phyloP scores from a whole-genome alignment of 2,888 invertebrate species.

The Lepidocyrtinus sp. region DNA sequence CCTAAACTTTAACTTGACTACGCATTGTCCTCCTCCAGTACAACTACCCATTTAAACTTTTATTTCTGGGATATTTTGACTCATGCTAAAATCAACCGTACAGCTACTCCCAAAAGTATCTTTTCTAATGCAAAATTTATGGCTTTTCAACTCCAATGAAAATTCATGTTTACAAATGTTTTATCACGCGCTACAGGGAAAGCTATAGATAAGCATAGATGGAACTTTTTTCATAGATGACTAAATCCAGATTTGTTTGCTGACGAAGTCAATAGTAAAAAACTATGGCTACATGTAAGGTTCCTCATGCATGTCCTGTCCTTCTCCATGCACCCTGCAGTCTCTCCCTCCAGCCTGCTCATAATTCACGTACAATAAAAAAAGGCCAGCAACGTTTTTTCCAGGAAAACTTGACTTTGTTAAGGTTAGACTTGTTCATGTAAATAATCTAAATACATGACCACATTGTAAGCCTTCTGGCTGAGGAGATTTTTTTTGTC shows the following conservation, averaged over 20 bases:
- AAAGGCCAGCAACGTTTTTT: constrained; percentile 11
- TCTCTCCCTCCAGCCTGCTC: neutral
- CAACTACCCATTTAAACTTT: no score
- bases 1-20: no score
- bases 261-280: constrained; percentile 31
- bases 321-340: neutral
- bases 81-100: no score
- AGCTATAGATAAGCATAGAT: neutral
- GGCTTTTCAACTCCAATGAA: constrained; percentile 52
- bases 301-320: neutral
- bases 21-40: no score
- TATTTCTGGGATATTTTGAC: no score
- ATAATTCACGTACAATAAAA: neutral
- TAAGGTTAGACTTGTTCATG: no score
- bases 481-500: neutral
- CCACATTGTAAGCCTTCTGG: neutral
- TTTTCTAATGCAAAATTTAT: constrained; percentile 44
- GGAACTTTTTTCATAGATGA: neutral
- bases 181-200: no score
- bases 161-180: constrained; percentile 45
- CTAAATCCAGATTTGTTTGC: constrained; percentile 13
- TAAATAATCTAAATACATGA: no score
- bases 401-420: no score
- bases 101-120: no score
- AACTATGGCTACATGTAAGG: neutral